These are phyloP conservation scores for Onychomys arenicola DNA, from an alignment of 2,797 vertebrate species.

Conservation along the genomic window DNA sequence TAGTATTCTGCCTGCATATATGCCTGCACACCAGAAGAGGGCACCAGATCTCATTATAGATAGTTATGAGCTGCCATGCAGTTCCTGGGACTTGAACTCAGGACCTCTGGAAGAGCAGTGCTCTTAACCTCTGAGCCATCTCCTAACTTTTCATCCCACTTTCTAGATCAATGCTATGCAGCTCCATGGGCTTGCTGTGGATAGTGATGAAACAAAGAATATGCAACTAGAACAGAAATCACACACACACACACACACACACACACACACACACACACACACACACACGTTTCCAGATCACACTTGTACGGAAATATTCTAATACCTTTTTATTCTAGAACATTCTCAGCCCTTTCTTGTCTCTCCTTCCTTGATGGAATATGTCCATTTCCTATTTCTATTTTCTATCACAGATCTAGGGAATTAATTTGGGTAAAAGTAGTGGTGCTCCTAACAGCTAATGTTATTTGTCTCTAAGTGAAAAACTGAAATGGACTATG, in stretches of 20 bases:
- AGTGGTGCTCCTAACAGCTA: background rate
- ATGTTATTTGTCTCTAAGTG: background rate
- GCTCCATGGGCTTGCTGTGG: background rate
- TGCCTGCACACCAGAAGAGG: no score
- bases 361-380: background rate
- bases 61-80: no score
- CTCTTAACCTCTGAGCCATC: no score
- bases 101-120: no score
- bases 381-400: background rate
- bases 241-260: background rate
- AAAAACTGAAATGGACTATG: conserved; percentile 1
- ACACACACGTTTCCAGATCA: background rate
- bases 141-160: no score
- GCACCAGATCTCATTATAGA: no score
- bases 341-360: background rate
- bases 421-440: background rate
- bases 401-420: background rate
- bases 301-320: background rate
- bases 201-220: background rate
- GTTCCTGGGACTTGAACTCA: no score
- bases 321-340: conserved; percentile 21
- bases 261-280: background rate
- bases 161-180: background rate
- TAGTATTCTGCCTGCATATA: no score
- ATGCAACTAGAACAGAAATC: background rate